Percentiles rank a stretch among this genome's conserved stretches.
phyloP scores from a whole-genome alignment of 2,888 invertebrate genomes.

The Leptinotarsa juncta region DNA sequence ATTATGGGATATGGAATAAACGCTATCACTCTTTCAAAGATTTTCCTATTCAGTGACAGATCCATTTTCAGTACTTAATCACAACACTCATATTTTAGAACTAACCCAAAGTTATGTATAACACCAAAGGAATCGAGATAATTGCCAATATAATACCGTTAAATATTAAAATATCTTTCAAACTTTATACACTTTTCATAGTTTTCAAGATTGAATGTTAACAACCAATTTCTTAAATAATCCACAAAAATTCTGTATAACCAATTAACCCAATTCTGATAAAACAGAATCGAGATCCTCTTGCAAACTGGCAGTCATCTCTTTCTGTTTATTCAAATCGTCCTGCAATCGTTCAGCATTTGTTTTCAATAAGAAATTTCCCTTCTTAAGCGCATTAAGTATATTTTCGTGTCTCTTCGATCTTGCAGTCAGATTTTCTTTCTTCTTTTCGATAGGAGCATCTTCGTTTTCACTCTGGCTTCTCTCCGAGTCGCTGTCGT shows the following conservation, averaged over 20 bases:
- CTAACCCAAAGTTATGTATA: neutral
- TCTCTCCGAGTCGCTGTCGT: conserved; percentile 77
- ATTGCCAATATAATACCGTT: neutral
- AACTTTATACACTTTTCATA: neutral
- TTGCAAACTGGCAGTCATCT: conserved; percentile 80
- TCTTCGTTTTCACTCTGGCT: conserved; percentile 70
- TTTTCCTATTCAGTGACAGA: neutral
- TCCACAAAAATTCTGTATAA: neutral
- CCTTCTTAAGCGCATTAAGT: conserved; percentile 85
- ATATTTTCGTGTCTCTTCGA: conserved; percentile 83
- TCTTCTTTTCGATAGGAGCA: conserved; percentile 75
- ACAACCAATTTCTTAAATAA: neutral
- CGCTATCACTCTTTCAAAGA: no score
- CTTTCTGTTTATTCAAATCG: conserved; percentile 85
- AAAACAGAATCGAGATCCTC: conserved; percentile 88
- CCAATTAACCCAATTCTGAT: conserved; percentile 80
- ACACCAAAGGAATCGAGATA: neutral
- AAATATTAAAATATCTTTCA: neutral
- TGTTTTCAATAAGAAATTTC: conserved; percentile 87
- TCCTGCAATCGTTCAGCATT: conserved; percentile 90
- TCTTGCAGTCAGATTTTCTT: conserved; percentile 73
- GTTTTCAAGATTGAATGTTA: neutral
- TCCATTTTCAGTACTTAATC: neutral
- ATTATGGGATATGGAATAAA: neutral
- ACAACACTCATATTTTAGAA: neutral